phyloP scores from a whole-genome alignment of 2,113 vertebrate species.

The Crypturellus undulatus region DNA sequence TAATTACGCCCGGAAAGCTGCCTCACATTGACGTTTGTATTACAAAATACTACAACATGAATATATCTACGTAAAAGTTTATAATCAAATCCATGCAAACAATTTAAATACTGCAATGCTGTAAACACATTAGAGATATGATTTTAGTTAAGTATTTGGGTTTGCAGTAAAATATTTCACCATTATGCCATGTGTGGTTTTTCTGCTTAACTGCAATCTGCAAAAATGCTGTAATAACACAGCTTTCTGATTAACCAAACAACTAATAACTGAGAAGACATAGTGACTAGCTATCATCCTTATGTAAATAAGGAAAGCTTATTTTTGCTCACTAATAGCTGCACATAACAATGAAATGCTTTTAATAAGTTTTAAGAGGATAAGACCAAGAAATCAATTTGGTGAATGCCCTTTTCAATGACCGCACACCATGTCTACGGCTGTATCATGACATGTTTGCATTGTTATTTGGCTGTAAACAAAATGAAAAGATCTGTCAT shows the following conservation, averaged over 20 bases:
- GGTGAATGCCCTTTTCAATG: slow-evolving; percentile 30
- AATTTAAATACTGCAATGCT: slow-evolving; percentile 44
- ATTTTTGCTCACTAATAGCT: slow-evolving; percentile 58
- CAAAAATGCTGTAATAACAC: slow-evolving; percentile 30
- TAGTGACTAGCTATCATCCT: slow-evolving; percentile 26
- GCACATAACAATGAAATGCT: slow-evolving; percentile 54
- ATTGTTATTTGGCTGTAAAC: slow-evolving; percentile 77
- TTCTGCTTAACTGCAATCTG: slow-evolving; percentile 47
- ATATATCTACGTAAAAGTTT: slow-evolving; percentile 52
- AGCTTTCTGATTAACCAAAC: slow-evolving; percentile 70
- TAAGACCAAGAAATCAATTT: slow-evolving; percentile 46
- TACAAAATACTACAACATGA: slow-evolving; percentile 30
- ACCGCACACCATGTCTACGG: slow-evolving; percentile 44
- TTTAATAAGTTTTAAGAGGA: slow-evolving; percentile 71
- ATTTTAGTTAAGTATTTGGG: slow-evolving; percentile 56
- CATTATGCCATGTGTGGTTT: slow-evolving; percentile 29
- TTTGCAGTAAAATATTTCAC: slow-evolving; percentile 48
- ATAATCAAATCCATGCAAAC: slow-evolving; percentile 57
- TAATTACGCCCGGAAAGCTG: slow-evolving; percentile 66
- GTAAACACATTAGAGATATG: slow-evolving; percentile 69
- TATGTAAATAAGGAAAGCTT: slow-evolving; percentile 68
- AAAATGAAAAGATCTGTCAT: slow-evolving; percentile 77
- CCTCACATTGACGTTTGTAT: slow-evolving; percentile 43
- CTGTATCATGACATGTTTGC: slow-evolving; percentile 57
- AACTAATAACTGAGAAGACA: slow-evolving; percentile 57